Base-by-base conservation (phyloP, 2,797 vertebrate species). In the Anguilla marmorata region DNA sequence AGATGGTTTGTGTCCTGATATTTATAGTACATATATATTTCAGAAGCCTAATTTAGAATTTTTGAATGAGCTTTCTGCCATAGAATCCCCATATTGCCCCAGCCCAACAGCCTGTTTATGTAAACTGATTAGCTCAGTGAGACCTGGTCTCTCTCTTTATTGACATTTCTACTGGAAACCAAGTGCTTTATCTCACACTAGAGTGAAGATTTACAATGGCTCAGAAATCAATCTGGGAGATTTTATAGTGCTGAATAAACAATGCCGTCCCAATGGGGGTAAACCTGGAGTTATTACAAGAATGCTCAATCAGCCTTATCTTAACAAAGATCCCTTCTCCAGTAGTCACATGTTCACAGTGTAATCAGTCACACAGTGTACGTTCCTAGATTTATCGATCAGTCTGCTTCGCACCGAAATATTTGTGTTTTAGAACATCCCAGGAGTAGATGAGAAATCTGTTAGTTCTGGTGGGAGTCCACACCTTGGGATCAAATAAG, bases 171-270 rank as follows among this genome's bases (percentile, higher is more conserved):
- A 12, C 5, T 58, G 83, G 83, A 85, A 56, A 58, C 12, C 6
- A 37, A 85, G 52, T 85, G 27, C 83, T 60, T 60, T 50, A 30
- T 85, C 54, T 60, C 50, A 58, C 83, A 45, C 52, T 58, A 30
- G n/a, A 85, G 30, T 85, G n/a, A 82, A 48, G 79, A 50, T 82
- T 82, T 82, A 82, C 79, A 82, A 82, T 82, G 11, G 79, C 14
- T 80, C 76, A 41, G 74, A 79, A 79, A 79, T 79, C 76, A 80
- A 48, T 45, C 37, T 30, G 83, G n/a, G 37, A 54, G 16, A 7
- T 30, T 85, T 19, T 30, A 12, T 56, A 16, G 27, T 37, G 3
- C 30, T 85, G 83, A 56, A 60, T 85, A 58, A 85, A 85, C 54
- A 85, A 58, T 16, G 50, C 83, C 2, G 30, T 85, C 27, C 16